Conservation (phyloP, 1,140 invertebrate genomes). For the Scylla paramamosain region DNA sequence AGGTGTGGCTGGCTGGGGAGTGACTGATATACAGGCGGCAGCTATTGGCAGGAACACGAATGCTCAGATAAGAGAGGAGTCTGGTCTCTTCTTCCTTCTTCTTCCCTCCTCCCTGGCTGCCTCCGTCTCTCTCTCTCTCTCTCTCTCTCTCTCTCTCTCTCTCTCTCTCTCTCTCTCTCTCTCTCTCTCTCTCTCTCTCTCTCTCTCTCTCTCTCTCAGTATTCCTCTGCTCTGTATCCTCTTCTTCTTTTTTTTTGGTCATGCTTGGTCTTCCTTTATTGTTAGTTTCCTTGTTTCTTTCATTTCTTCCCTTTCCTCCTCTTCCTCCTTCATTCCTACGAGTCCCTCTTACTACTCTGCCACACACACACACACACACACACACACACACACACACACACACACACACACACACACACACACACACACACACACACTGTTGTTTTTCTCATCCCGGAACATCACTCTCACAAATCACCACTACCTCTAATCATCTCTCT, state of each 20-base stretch:
- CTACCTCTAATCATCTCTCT: not conserved
- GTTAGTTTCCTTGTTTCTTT: not conserved
- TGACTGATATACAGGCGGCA: constrained; percentile 69
- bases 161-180: not conserved
- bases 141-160: not conserved
- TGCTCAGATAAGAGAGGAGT: constrained; percentile 61
- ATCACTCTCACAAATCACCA: not conserved
- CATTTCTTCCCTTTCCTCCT: not conserved
- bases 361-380: no score
- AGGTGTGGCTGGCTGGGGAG: constrained; percentile 33
- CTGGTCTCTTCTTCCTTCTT: not conserved
- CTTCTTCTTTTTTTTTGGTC: not conserved
- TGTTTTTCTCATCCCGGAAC: no score
- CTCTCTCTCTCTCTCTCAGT: not conserved
- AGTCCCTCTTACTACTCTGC: not conserved
- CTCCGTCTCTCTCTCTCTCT: not conserved
- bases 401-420: constrained; percentile 1
- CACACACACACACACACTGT: constrained; percentile 21
- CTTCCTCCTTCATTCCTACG: not conserved
- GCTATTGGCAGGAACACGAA: constrained; percentile 73
- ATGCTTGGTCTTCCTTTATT: not conserved
- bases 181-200: not conserved
- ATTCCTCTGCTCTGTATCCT: not conserved
- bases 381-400: not conserved
- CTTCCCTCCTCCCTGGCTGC: not conserved